Evolutionary conservation across 2,797 vertebrate species (phyloP), one percentile per base, ranked within the genome.

Genomic region (Bryconaethiops microstoma): DNA sequence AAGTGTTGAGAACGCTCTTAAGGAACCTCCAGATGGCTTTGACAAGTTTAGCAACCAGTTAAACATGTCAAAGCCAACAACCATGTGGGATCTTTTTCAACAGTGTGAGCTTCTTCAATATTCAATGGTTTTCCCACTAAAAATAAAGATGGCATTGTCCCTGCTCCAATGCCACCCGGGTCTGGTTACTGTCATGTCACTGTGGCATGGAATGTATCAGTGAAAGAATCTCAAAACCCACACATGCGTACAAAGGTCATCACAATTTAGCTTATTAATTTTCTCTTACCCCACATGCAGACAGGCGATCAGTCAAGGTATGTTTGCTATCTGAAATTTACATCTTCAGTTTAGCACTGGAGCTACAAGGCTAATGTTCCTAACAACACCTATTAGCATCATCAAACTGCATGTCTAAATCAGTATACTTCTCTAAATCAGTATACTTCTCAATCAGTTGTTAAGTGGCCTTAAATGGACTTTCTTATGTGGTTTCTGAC

Each of bases 131-230:
- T 13, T 76, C 65, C 50, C 62, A 42, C 23, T 23, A 14, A 59
- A 81, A 67, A 88, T 79, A 88, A 80, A 63, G 73, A 74, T 63
- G 79, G 48, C 62, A 72, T 81, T 88, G 80, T 89, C 79, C 65
- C 64, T 5, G 35, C 79, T 79, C 77, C 40, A 57, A 59, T 81
- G 25, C 68, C 71, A 72, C 71, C 52, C 60, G 17, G 21, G 39
- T 77, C 59, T 74, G 76, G 54, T 83, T 69, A 74, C 76, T 68
- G 42, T 75, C 74, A 73, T 84, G 64, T 82, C 80, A 78, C 39
- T 77, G 77, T 72, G 60, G 73, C 73, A 50, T 45, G 82, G 77
- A 72, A 74, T 57, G 72, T 57, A 54, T 57, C 16, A 73, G 17
- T 40, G 67, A 78, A 70, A 71, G 25, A 68, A 67, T 74, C 68